These are phyloP conservation scores for Coptodon rendalli DNA, from an alignment of 2,113 vertebrate genomes.

Conservation along the genomic window DNA sequence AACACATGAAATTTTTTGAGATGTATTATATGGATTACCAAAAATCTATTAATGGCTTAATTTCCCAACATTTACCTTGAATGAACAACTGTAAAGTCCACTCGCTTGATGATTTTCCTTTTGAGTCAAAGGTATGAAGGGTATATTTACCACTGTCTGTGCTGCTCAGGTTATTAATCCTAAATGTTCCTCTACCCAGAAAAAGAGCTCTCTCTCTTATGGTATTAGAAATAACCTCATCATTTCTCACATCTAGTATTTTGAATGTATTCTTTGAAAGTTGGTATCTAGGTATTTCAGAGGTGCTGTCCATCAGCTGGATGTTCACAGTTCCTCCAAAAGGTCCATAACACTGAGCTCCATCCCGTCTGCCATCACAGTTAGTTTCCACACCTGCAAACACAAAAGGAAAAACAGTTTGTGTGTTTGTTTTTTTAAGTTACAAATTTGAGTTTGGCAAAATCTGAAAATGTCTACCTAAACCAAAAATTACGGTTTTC, in stretches of 20 bases:
- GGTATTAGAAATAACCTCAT: accelerated
- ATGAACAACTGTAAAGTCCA: accelerated
- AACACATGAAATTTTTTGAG: too few species aligned
- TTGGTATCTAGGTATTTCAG: neutral
- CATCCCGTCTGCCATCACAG: accelerated
- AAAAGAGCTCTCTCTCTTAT: accelerated
- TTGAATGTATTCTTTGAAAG: accelerated
- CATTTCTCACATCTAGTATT: accelerated
- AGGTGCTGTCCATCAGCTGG: accelerated
- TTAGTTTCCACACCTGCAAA: accelerated
- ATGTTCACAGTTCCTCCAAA: accelerated
- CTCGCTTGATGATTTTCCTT: accelerated
- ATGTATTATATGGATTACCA: too few species aligned
- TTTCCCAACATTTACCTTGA: neutral
- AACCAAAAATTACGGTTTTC: too few species aligned
- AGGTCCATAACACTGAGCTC: neutral
- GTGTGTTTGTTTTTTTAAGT: neutral
- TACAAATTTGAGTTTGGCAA: neutral
- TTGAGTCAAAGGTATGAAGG: accelerated
- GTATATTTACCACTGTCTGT: accelerated
- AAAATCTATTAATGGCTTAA: neutral
- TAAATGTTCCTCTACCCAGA: too few species aligned
- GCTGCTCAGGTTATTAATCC: neutral
- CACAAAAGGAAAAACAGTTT: accelerated
- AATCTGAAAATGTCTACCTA: neutral